Evolutionary conservation across 2,797 vertebrate genomes (phyloP).

Genomic region (Pogonophryne albipinna): DNA sequence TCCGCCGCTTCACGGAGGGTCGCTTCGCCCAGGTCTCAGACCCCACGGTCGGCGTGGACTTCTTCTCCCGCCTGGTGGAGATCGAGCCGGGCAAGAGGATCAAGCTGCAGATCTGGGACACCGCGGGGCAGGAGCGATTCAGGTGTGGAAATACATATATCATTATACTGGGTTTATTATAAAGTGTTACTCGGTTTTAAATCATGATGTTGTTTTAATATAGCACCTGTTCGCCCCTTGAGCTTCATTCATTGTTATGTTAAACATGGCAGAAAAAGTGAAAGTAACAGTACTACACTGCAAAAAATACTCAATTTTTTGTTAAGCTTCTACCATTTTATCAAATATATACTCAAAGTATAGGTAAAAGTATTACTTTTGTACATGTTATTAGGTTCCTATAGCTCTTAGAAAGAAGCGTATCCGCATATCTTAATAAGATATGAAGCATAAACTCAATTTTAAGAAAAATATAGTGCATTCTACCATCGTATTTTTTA

Average conservation of each 20-base stretch:
- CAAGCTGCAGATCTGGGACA: slow-evolving; percentile 97
- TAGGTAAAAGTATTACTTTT: too few relatives aligned
- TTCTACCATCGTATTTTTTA: neutral
- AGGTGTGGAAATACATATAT: slow-evolving; percentile 76
- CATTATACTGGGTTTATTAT: neutral
- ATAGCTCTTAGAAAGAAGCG: too few relatives aligned
- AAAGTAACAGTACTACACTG: neutral
- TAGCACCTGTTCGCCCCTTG: too few relatives aligned
- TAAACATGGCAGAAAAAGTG: neutral
- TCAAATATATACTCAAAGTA: too few relatives aligned
- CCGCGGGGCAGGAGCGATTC: slow-evolving; percentile 94
- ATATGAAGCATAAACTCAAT: too few relatives aligned
- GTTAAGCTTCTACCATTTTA: too few relatives aligned
- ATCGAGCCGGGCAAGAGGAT: slow-evolving; percentile 96
- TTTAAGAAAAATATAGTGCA: neutral
- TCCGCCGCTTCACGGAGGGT: slow-evolving; percentile 96
- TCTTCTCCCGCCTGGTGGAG: slow-evolving; percentile 97
- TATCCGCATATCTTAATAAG: too few relatives aligned
- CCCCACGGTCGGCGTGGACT: slow-evolving; percentile 97
- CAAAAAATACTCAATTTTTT: neutral
- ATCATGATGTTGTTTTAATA: neutral
- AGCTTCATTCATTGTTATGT: neutral
- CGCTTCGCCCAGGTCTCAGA: slow-evolving; percentile 96
- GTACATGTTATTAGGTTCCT: too few relatives aligned
- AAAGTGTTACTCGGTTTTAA: neutral